Percentiles rank a stretch among this genome's conserved stretches.
phyloP scores from a whole-genome alignment of 1,140 invertebrate genomes.

The Stegodyphus dumicola region DNA sequence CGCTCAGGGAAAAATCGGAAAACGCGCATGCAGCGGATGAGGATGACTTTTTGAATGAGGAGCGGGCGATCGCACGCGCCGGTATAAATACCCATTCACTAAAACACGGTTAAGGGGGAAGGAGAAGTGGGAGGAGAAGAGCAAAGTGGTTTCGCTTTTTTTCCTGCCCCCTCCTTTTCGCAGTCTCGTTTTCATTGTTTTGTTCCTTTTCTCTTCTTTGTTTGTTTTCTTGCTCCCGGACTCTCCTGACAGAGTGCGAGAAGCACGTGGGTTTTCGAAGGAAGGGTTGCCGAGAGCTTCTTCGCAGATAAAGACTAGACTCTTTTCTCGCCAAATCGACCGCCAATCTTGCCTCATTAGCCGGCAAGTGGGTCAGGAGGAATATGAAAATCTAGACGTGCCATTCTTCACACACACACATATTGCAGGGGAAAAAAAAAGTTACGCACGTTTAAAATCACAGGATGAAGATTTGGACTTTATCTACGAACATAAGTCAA shows the following conservation, averaged over 20 bases:
- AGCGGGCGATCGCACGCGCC: slow-evolving; percentile 8
- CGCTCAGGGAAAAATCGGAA: neutral
- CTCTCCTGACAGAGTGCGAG: slow-evolving; percentile 26
- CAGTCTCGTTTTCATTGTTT: no score
- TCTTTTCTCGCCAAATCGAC: slow-evolving; percentile 31
- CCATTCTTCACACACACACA: neutral
- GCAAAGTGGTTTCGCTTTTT: slow-evolving; percentile 15
- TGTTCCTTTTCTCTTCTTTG: neutral
- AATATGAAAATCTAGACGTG: neutral
- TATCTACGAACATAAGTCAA: no score
- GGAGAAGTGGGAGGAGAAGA: slow-evolving; percentile 10
- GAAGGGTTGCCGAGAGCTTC: slow-evolving; percentile 40
- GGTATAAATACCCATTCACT: slow-evolving; percentile 36
- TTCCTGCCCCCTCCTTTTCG: neutral
- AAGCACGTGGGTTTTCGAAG: slow-evolving; percentile 43
- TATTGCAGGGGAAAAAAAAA: neutral
- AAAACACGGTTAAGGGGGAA: slow-evolving; percentile 27
- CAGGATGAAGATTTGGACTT: no score
- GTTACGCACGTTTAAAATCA: no score
- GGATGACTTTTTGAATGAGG: neutral
- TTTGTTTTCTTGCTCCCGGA: slow-evolving; percentile 14
- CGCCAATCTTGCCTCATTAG: neutral
- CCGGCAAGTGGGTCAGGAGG: no score
- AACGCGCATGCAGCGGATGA: neutral
- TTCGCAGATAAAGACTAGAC: neutral